Evolutionary conservation across 2,888 invertebrate species (phyloP).

Genomic region (Hoplodrina blanda): DNA sequence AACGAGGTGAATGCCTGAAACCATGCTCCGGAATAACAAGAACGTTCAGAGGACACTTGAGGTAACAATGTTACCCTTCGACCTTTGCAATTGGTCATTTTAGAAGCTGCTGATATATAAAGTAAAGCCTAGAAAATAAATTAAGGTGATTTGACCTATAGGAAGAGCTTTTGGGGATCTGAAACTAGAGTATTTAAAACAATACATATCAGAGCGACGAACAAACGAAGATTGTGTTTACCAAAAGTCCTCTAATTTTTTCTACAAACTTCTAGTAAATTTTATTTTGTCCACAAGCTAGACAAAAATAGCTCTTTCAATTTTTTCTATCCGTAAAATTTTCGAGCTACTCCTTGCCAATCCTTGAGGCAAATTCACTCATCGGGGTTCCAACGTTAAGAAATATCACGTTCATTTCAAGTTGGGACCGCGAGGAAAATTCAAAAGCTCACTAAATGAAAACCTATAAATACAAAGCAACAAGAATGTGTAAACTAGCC

Average conservation of each 20-base stretch:
- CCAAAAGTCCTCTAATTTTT: neutral
- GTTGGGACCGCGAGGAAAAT: neutral
- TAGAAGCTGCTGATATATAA: constrained; percentile 49
- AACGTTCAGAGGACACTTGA: constrained; percentile 70
- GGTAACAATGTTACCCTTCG: constrained; percentile 70
- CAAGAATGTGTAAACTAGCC: constrained; percentile 37
- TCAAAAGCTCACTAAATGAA: constrained; percentile 18
- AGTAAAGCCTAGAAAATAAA: constrained; percentile 34
- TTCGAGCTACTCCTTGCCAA: constrained; percentile 4
- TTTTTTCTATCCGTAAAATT: neutral
- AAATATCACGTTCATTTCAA: constrained; percentile 14
- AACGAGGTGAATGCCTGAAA: constrained; percentile 53
- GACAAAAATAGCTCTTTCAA: neutral
- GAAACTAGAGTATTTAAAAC: constrained; percentile 2
- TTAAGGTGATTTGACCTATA: constrained; percentile 14
- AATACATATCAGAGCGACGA: neutral
- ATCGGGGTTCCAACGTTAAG: neutral
- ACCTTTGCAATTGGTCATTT: constrained; percentile 69
- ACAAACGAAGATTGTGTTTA: neutral
- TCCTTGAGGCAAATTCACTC: neutral
- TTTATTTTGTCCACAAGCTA: neutral
- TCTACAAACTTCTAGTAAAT: neutral
- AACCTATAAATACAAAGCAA: constrained; percentile 34
- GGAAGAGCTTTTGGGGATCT: constrained; percentile 8
- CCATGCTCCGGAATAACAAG: constrained; percentile 69